Evolutionary conservation across 2,888 invertebrate species (phyloP), one percentile per base, ranked within the genome.

Genomic region (Trissonchulus sp.): DNA sequence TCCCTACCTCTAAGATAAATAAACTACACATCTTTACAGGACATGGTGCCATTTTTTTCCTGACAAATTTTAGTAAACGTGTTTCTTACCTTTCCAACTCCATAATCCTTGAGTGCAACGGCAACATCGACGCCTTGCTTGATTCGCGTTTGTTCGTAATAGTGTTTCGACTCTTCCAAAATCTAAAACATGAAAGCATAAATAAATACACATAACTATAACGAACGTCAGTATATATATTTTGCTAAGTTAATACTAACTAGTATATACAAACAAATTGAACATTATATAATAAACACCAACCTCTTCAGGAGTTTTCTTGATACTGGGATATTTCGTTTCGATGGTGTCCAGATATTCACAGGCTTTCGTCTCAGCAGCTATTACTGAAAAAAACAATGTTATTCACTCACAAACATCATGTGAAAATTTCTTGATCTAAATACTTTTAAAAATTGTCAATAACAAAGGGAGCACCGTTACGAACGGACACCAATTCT

Each of bases 151-250:
- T 63, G 65, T 28, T 63, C 65, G 65, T 63, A 63, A n/a, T 63
- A 63, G n/a, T 63, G 8, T 28, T 3, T 15, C 3, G 28, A 18
- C 3, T 28, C 65, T 3, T 3, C 30, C 15, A 3, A 63, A 8
- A 63, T 28, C 65, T 63, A n/a, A 30, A 63, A 63, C 48, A 48
- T 48, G 48, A 48, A 48, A 73, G 28, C 33, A 38, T 36, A 36
- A 28, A 38, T 72, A 72, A 2, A 38, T 72, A 30, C 30, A 63
- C 8, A 28, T 18, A 63, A 23, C 15, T 63, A 63, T 63, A 63
- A 48, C 8, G 23, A 48, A 48, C 23, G 48, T 23, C 48, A 48
- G 48, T 48, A 48, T 48, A 48, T 48, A 48, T 48, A 15, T n/a
- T n/a, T n/a, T n/a, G n/a, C n/a, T n/a, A n/a, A n/a, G 48, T 48